phyloP scores from a whole-genome alignment of 1,140 invertebrate genomes.

The Chymomyza costata region DNA sequence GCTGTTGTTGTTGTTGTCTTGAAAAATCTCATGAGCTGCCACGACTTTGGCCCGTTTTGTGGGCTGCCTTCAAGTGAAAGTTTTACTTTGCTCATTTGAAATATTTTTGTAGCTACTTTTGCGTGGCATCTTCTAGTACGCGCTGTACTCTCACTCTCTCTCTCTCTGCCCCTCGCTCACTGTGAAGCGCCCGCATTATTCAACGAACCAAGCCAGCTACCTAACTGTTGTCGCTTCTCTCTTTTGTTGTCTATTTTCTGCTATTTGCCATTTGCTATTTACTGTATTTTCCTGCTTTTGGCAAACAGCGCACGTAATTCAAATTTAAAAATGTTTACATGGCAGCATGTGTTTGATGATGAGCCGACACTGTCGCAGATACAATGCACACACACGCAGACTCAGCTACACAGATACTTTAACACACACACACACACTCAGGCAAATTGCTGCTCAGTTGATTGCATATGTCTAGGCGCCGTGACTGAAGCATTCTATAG shows the following conservation, averaged over 20 bases:
- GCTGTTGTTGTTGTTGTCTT: conserved; percentile 4
- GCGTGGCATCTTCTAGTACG: too few species aligned
- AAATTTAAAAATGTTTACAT: conserved; percentile 69
- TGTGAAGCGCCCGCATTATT: too few species aligned
- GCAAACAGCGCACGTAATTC: conserved; percentile 58
- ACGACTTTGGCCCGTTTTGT: neutral
- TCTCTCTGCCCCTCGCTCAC: too few species aligned
- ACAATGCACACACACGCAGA: conserved; percentile 3
- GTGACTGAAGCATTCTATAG: too few species aligned
- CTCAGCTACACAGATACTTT: neutral
- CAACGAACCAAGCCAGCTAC: too few species aligned
- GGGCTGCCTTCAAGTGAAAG: conserved; percentile 18
- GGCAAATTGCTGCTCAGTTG: too few species aligned
- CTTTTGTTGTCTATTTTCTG: conserved; percentile 20
- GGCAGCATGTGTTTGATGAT: conserved; percentile 49
- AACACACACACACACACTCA: too few species aligned
- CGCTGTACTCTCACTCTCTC: too few species aligned
- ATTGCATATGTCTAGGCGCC: too few species aligned
- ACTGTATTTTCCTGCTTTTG: conserved; percentile 18
- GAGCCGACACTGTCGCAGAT: conserved; percentile 27
- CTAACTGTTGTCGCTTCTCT: conserved; percentile 13
- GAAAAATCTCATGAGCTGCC: conserved; percentile 29
- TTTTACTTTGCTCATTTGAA: conserved; percentile 36
- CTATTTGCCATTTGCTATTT: conserved; percentile 18
- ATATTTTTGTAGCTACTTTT: conserved; percentile 2